Percentiles rank a stretch among this genome's conserved stretches.
phyloP scores from a whole-genome alignment of 2,113 vertebrate species.

The Crotalus helleri region DNA sequence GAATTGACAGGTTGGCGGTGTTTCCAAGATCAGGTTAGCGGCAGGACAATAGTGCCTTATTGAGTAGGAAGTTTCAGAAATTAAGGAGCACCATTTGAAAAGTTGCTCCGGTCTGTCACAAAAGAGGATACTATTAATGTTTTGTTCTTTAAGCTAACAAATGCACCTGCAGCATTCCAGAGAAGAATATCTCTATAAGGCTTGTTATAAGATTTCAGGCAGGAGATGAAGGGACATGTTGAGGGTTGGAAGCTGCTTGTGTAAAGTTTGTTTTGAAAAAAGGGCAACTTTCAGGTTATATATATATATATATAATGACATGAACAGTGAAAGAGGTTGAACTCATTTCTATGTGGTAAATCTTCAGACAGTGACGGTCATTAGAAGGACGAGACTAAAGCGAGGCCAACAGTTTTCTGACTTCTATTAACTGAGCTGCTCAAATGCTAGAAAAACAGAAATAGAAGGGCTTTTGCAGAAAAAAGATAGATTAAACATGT shows the following conservation, averaged over 20 bases:
- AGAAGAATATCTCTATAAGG: conserved; percentile 20
- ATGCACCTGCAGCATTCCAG: conserved; percentile 53
- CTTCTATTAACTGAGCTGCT: not conserved
- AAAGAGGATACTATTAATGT: conserved; percentile 55
- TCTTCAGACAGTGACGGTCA: not conserved
- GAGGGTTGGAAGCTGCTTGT: rapidly evolving
- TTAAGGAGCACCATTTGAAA: conserved; percentile 62
- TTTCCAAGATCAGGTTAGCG: conserved; percentile 58
- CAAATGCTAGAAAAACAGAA: not conserved
- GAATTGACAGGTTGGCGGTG: conserved; percentile 59
- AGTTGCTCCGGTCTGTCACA: conserved; percentile 59
- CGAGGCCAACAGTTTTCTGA: not conserved
- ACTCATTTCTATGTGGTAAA: too few relatives aligned
- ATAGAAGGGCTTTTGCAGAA: not conserved
- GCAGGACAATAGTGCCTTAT: conserved; percentile 58
- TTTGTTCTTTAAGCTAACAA: conserved; percentile 56
- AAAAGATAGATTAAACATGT: not conserved
- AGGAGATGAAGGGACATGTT: conserved; percentile 26
- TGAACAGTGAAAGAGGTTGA: not conserved
- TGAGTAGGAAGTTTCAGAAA: conserved; percentile 55
- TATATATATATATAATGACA: too few relatives aligned
- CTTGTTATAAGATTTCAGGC: not conserved
- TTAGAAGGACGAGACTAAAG: not conserved
- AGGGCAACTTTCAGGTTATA: not conserved
- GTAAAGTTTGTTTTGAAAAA: not conserved